phyloP scores from a whole-genome alignment of 2,888 invertebrate genomes.

The Plusia festucae region DNA sequence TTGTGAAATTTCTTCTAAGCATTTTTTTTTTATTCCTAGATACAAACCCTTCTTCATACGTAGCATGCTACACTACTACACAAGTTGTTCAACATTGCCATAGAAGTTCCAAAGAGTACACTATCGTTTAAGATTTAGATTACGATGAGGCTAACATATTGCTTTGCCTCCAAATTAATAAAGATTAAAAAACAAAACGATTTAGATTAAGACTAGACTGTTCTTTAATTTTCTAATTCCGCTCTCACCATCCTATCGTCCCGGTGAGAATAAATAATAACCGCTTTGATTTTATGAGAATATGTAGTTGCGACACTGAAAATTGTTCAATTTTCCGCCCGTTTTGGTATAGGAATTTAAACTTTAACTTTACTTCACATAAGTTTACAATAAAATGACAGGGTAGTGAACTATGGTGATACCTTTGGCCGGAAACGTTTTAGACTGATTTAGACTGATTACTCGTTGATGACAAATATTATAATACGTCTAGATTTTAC shows the following conservation, averaged over 20 bases:
- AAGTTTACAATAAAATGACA: not conserved
- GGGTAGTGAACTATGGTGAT: not conserved
- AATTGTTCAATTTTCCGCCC: constrained; percentile 28
- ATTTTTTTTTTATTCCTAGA: no score
- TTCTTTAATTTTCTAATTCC: constrained; percentile 19
- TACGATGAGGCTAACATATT: no score
- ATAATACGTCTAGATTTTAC: not conserved
- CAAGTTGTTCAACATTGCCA: constrained; percentile 16
- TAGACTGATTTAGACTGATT: constrained; percentile 27
- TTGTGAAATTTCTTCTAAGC: no score
- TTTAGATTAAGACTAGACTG: no score
- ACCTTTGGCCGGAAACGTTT: constrained; percentile 12
- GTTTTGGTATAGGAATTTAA: constrained; percentile 12
- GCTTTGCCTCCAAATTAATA: no score
- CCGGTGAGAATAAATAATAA: constrained; percentile 17
- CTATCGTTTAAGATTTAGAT: no score
- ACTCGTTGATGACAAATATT: constrained; percentile 16
- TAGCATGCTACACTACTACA: not conserved
- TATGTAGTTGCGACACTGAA: constrained; percentile 26
- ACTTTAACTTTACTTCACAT: not conserved
- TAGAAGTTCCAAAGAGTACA: constrained; percentile 7
- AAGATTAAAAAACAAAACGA: no score
- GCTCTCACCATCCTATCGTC: constrained; percentile 7
- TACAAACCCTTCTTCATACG: not conserved
- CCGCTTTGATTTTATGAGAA: constrained; percentile 31